phyloP scores from a whole-genome alignment of 2,888 invertebrate genomes.

The Andrena hattorfiana region DNA sequence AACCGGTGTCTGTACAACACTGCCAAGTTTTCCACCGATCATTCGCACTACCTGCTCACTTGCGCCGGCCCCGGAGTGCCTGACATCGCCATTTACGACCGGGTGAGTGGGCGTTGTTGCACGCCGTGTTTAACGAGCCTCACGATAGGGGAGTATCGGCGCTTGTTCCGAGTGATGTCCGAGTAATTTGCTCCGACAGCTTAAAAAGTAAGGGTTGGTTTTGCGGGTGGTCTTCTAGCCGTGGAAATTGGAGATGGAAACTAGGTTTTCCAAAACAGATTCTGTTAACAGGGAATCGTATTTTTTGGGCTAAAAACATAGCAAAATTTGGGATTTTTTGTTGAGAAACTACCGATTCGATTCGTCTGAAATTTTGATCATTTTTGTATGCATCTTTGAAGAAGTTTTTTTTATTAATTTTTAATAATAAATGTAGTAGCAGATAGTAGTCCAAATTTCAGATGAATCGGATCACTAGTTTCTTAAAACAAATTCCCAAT shows the following conservation, averaged over 20 bases:
- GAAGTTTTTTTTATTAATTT: no score
- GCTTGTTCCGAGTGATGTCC: not conserved
- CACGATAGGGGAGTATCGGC: not conserved
- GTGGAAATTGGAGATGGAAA: not conserved
- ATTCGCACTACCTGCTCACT: slow-evolving; percentile 90
- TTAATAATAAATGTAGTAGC: no score
- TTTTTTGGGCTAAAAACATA: no score
- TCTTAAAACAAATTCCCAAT: no score
- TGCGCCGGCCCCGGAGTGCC: slow-evolving; percentile 96
- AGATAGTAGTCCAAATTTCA: no score
- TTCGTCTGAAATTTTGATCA: no score
- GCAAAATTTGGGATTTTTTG: no score
- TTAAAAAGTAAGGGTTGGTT: not conserved
- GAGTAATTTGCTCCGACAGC: not conserved
- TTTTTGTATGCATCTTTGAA: no score
- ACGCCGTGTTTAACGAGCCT: not conserved
- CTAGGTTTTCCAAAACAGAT: not conserved
- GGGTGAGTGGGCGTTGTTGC: slow-evolving; percentile 83
- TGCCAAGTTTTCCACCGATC: slow-evolving; percentile 89
- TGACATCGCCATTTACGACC: slow-evolving; percentile 88
- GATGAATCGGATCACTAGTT: no score
- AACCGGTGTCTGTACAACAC: slow-evolving; percentile 89
- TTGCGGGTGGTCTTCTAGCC: not conserved
- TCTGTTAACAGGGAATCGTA: no score
- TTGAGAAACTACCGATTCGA: no score